phyloP scores from a whole-genome alignment of 2,113 vertebrate genomes.

The Cyphomyrus discorhynchus region DNA sequence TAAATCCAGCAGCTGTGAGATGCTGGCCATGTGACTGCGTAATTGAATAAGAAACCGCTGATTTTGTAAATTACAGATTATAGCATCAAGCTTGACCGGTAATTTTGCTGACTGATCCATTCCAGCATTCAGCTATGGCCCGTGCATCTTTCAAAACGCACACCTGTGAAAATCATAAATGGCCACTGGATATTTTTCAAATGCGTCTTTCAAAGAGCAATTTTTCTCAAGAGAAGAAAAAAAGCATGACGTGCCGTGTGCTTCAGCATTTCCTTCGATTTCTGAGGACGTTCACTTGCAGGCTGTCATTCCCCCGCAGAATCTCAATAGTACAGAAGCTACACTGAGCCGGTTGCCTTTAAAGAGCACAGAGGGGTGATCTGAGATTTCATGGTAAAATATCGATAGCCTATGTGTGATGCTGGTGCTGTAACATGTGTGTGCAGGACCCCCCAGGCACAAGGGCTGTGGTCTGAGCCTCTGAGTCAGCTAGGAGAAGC shows the following conservation, averaged over 20 bases:
- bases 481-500: not conserved
- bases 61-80: slow-evolving; percentile 1
- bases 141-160: not conserved
- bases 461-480: not conserved
- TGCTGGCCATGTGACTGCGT: not conserved
- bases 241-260: not conserved
- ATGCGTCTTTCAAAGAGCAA: not conserved
- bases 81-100: not conserved
- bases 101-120: not conserved
- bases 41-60: not conserved
- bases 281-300: not conserved
- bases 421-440: not conserved
- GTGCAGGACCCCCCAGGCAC: not conserved
- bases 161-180: not conserved
- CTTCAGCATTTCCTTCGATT: not conserved
- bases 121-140: not conserved
- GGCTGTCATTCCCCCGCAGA: not conserved
- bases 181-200: not conserved
- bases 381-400: not conserved
- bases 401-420: not conserved
- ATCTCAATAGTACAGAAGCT: not conserved
- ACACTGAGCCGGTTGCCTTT: not conserved
- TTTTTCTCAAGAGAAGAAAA: not conserved
- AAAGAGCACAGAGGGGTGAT: not conserved
- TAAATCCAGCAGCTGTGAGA: not conserved